Conservation (phyloP, 2,113 vertebrate species). For the Agelaius tricolor region DNA sequence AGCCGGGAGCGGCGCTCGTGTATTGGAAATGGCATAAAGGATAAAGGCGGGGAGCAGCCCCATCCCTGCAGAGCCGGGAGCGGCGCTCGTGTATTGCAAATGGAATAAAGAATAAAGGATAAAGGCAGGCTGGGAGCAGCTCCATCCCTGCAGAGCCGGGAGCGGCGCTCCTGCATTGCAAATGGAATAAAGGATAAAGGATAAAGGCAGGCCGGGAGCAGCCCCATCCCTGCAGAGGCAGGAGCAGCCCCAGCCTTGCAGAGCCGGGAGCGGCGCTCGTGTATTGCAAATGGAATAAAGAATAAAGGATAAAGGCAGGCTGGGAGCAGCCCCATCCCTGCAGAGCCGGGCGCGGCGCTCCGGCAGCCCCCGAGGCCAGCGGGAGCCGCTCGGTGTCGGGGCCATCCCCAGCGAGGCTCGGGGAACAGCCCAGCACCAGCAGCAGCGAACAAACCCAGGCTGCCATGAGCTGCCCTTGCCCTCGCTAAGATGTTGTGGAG, state of each 20-base stretch:
- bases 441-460: not conserved
- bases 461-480: not conserved
- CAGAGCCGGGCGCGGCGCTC: not conserved
- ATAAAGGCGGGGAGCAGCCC: not conserved
- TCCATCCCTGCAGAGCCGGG: not conserved
- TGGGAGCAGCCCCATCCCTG: not conserved
- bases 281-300: not conserved
- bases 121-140: not conserved
- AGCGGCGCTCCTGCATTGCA: not conserved
- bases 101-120: not conserved
- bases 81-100: not conserved
- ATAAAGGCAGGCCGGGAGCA: not conserved
- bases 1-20: no score
- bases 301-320: not conserved
- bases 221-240: not conserved
- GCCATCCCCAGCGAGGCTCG: not conserved
- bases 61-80: not conserved
- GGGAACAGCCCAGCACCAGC: not conserved
- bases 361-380: not conserved
- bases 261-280: no score
- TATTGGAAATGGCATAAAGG: not conserved
- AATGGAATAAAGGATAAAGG: not conserved
- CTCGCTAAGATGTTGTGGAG: not conserved
- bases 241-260: not conserved
- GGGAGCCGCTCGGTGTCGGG: not conserved